phyloP scores from a whole-genome alignment of 2,888 invertebrate species.

The Lapara coniferarum region DNA sequence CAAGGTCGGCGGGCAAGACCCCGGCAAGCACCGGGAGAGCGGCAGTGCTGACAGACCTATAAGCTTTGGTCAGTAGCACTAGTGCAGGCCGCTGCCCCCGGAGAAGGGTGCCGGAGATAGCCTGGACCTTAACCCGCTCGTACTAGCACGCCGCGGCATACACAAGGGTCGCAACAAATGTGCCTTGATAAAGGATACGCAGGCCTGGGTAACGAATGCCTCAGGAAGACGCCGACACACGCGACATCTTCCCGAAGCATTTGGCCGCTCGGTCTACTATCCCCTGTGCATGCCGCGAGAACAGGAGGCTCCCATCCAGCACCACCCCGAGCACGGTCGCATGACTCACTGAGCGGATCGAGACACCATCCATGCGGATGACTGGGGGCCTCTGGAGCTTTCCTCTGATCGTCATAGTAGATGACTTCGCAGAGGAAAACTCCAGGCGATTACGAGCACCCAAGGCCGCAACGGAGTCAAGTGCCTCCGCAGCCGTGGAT shows the following conservation, averaged over 20 bases:
- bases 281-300: conserved; percentile 30
- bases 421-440: conserved; percentile 39
- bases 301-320: neutral
- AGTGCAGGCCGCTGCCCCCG: conserved; percentile 25
- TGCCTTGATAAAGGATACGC: conserved; percentile 29
- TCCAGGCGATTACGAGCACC: conserved; percentile 33
- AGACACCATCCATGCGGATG: conserved; percentile 11
- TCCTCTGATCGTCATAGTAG: conserved; percentile 34
- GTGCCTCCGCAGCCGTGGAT: conserved; percentile 9
- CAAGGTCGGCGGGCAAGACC: conserved; percentile 34
- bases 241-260: conserved; percentile 40
- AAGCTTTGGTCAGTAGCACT: conserved; percentile 33
- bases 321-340: neutral
- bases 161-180: conserved; percentile 26
- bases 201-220: conserved; percentile 38
- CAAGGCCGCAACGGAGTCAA: conserved; percentile 31
- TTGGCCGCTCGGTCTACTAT: conserved; percentile 36
- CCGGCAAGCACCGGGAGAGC: conserved; percentile 30
- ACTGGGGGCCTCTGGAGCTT: conserved; percentile 20
- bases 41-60: conserved; percentile 26
- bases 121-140: conserved; percentile 6
- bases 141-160: conserved; percentile 37
- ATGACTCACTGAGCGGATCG: too few species aligned
- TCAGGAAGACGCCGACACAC: conserved; percentile 42
- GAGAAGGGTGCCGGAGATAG: neutral